phyloP scores from a whole-genome alignment of 2,888 invertebrate genomes.

The Drosophila formosana region DNA sequence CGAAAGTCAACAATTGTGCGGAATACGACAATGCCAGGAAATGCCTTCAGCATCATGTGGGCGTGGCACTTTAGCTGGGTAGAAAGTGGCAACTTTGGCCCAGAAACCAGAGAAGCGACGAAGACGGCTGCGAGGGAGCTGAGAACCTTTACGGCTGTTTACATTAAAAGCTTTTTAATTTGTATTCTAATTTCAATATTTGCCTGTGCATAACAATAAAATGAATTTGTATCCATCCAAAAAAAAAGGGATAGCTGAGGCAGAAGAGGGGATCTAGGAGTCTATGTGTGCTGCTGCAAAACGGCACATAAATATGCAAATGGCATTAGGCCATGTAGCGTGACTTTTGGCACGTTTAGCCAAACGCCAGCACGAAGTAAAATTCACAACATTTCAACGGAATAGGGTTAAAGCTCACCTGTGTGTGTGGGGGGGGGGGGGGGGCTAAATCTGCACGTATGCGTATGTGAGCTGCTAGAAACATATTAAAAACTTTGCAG shows the following conservation, averaged over 20 bases:
- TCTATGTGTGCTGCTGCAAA: conserved; percentile 13
- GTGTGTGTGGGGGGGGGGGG: no score
- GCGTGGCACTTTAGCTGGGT: conserved; percentile 48
- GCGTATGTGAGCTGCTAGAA: conserved; percentile 1
- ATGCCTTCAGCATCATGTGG: conserved; percentile 33
- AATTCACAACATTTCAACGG: conserved; percentile 13
- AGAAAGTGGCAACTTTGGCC: conserved; percentile 23
- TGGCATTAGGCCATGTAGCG: conserved; percentile 72
- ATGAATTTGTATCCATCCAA: conserved; percentile 46
- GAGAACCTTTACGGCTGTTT: conserved; percentile 61
- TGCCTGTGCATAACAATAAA: conserved; percentile 74
- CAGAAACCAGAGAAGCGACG: not conserved
- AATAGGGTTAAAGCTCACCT: conserved; percentile 5
- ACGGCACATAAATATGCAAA: conserved; percentile 70
- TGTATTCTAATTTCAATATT: conserved; percentile 80
- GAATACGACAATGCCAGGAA: conserved; percentile 15
- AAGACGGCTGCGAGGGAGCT: not conserved
- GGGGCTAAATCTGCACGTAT: conserved; percentile 4
- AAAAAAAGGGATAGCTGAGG: conserved; percentile 40
- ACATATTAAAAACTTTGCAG: conserved; percentile 31
- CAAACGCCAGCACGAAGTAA: conserved; percentile 10
- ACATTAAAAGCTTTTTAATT: conserved; percentile 79
- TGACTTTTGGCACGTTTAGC: conserved; percentile 74
- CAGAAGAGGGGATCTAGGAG: conserved; percentile 6
- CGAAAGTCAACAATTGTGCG: conserved; percentile 57